Percentiles rank a stretch among this genome's conserved stretches.
Evolutionary conservation across 2,113 vertebrate species (phyloP).

Genomic region (Hassar affinis): DNA sequence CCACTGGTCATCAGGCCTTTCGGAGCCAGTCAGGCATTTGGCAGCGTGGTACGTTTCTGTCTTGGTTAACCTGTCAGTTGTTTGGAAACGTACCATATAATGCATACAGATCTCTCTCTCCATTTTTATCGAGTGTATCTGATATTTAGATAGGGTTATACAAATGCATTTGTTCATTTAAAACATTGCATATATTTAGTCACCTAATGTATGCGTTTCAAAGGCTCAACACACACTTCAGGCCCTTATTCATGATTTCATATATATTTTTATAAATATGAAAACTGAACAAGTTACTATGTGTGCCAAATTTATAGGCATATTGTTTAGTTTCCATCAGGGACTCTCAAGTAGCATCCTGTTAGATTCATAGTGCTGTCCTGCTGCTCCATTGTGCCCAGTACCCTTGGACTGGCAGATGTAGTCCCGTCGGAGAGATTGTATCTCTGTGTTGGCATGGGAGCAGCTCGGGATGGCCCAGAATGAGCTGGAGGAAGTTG

Average conservation of each 20-base stretch:
- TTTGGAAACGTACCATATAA: neutral
- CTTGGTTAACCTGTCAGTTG: neutral
- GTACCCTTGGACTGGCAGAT: too few relatives aligned
- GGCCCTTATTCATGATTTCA: neutral
- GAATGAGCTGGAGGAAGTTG: too few relatives aligned
- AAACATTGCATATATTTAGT: neutral
- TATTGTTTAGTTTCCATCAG: neutral
- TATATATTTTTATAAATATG: neutral
- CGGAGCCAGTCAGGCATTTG: conserved; percentile 92
- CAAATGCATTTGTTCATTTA: neutral
- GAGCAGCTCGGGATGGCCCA: too few relatives aligned
- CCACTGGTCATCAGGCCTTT: conserved; percentile 97
- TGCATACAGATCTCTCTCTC: neutral
- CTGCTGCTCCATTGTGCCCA: neutral
- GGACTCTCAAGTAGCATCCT: neutral
- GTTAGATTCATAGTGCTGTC: neutral
- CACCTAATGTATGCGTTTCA: neutral
- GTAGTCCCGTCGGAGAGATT: too few relatives aligned
- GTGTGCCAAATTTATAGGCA: neutral
- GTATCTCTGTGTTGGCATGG: too few relatives aligned
- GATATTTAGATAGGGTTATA: neutral
- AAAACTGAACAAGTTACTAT: neutral
- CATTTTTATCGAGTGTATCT: neutral
- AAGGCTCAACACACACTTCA: neutral
- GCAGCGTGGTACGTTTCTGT: conserved; percentile 88